Evolutionary conservation across 2,113 vertebrate species (phyloP), one percentile per base, ranked within the genome.

Genomic region (Gymnocephalus cernua): DNA sequence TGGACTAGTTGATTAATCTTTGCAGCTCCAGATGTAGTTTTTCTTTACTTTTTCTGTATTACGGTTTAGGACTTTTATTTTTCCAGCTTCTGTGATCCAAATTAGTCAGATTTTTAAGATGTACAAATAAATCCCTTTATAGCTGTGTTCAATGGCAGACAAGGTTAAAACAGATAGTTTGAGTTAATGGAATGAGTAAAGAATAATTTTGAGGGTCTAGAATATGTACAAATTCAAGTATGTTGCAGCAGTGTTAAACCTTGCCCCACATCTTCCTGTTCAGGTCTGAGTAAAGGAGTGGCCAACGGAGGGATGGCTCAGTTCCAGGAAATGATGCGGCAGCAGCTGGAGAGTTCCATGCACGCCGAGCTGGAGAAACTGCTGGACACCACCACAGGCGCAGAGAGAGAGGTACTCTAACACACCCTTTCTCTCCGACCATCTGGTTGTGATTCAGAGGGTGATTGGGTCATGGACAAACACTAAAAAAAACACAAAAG

Each of bases 241-340:
- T 35, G 82, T 51, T 41, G 6, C 35, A 50, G 15, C 1, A 10
- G 6, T 19, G 3, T 51, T 25, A 65, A 80, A 62, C 18, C 10
- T 13, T 57, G 3, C 2, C 48, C 25, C 44, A 32, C 27, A 16
- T 47, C 32, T 4, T 74, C 57, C 47, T 9, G 3, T 61, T 41
- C 85, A 99, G 97, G 96, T 96, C 95, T 99, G 85, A 95, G 94
- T 85, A 95, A 96, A 95, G 95, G 94, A 73, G 95, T 94, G 93
- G 92, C 94, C 86, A 93, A 94, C 51, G 91, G 93, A 91, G 95
- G 91, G 54, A 96, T 96, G 93, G 96, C 97, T 87, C 96, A 97
- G 91, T 99, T 99, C 91, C 96, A 99, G 95, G 97, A 98, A 96
- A 97, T 96, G 89, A 98, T 98, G 95, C 96, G 96, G 72, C 97